Evolutionary conservation across 2,113 vertebrate species (phyloP).

Genomic region (Lutjanus erythropterus): DNA sequence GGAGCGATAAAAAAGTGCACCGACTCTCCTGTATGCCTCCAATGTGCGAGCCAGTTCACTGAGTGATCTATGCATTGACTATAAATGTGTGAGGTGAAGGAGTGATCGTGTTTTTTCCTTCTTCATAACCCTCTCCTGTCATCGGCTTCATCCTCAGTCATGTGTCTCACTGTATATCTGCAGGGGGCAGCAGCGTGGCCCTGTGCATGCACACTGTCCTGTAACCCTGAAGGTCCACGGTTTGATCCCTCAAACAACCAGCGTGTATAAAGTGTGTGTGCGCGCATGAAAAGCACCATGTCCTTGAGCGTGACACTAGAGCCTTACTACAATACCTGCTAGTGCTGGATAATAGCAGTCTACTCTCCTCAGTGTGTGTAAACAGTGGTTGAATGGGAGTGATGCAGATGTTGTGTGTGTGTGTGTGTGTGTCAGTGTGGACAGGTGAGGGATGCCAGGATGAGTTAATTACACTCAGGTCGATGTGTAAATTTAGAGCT

Average conservation of each 20-base stretch:
- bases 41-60: background rate
- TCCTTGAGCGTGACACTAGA: conserved; percentile 67
- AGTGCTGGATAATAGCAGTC: conserved; percentile 26
- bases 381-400: conserved; percentile 44
- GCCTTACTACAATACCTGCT: conserved; percentile 36
- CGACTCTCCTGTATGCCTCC: conserved; percentile 21
- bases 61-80: conserved; percentile 1
- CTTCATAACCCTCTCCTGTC: conserved; percentile 42
- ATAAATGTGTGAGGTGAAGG: conserved; percentile 11
- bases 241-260: conserved; percentile 36
- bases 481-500: conserved; percentile 25
- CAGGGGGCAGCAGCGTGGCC: conserved; percentile 79
- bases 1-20: conserved; percentile 47
- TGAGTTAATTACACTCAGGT: conserved; percentile 39
- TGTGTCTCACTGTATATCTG: conserved; percentile 62
- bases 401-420: conserved; percentile 24
- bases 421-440: conserved; percentile 1
- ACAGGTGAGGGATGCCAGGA: conserved; percentile 51
- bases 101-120: conserved; percentile 28
- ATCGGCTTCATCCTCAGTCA: conserved; percentile 41
- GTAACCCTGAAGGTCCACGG: conserved; percentile 39
- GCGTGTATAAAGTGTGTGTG: background rate
- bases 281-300: conserved; percentile 22
- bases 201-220: conserved; percentile 36
- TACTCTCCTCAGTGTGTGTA: conserved; percentile 44